A percentile compares a stretch with the other conserved stretches of the same genome.
phyloP scores from a whole-genome alignment of 2,888 invertebrate genomes.

The Gonocerus acuteangulatus region DNA sequence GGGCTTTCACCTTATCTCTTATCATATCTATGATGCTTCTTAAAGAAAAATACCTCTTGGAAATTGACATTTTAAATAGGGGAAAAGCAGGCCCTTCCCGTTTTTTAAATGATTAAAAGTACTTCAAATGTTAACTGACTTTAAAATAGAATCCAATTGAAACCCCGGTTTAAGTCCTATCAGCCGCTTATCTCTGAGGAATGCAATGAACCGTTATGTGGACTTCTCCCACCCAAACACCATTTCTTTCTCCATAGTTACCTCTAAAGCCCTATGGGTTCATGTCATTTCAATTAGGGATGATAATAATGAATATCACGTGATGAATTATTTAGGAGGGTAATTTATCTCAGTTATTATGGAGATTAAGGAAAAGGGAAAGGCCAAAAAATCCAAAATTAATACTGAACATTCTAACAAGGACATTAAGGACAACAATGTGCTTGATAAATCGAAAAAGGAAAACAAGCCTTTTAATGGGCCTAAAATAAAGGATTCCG shows the following conservation, averaged over 20 bases:
- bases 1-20: too few species aligned
- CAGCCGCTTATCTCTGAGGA: not conserved
- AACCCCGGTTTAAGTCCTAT: too few species aligned
- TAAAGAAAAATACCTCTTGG: too few species aligned
- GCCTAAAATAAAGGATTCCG: not conserved
- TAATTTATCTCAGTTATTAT: not conserved
- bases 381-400: not conserved
- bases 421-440: not conserved
- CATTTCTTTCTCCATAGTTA: conserved; percentile 1
- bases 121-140: too few species aligned
- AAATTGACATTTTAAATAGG: too few species aligned
- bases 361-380: not conserved
- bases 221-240: not conserved
- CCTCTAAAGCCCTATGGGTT: not conserved
- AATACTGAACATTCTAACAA: not conserved
- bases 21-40: too few species aligned
- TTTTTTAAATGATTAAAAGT: too few species aligned
- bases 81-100: too few species aligned
- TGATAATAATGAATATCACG: too few species aligned
- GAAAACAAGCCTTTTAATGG: not conserved
- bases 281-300: not conserved
- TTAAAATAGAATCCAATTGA: too few species aligned
- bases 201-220: conserved; percentile 22
- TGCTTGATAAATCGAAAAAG: not conserved
- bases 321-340: too few species aligned